Evolutionary conservation across 2,888 invertebrate species (phyloP), one percentile per base, ranked within the genome.

Genomic region (Ormyrus pomaceus): DNA sequence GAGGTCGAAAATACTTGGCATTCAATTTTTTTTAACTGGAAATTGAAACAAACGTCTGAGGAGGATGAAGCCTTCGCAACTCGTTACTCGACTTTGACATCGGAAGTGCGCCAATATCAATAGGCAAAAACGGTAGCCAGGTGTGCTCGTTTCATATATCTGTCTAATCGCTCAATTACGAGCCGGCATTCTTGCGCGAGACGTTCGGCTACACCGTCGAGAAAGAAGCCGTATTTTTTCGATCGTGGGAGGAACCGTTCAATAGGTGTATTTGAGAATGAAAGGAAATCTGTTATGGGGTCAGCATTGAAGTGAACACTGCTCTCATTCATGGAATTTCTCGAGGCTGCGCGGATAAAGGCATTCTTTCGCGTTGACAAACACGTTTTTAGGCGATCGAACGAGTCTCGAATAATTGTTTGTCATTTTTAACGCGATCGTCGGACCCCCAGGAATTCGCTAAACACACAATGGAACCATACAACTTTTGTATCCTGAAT

Each of bases 91-190:
- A 34, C 34, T 34, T 34, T 34, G 34, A 34, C 34, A 34, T 34
- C 34, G 34, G 34, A 34, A 34, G 34, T 13, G 9, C 53, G 9
- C n/a, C 6, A 5, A 53, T 6, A 48, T 48, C 48, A 58, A 58
- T 69, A 69, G 69, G 50, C 50, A 65, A 65, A 50, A 69, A 8
- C 11, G 46, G 10, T 7, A 51, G 46, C 70, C 58, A 70, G 71
- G 71, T 71, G 71, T 50, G 19, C 11, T 2, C 56, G 46, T 9
- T 34, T 6, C 6, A 5, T 6, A 5, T 70, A 45, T 62, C 61
- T 62, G 45, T 8, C 46, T 64, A 64, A 64, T 73, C 61, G 46
- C 55, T 64, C 73, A 64, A 73, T 73, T 73, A 73, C 48, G 46
- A 73, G 46, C 19, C 13, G 34, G 34, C 34, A 34, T 34, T 34